These are phyloP conservation scores for Dinomys branickii DNA, from an alignment of 2,113 vertebrate species.

Conservation along the genomic window DNA sequence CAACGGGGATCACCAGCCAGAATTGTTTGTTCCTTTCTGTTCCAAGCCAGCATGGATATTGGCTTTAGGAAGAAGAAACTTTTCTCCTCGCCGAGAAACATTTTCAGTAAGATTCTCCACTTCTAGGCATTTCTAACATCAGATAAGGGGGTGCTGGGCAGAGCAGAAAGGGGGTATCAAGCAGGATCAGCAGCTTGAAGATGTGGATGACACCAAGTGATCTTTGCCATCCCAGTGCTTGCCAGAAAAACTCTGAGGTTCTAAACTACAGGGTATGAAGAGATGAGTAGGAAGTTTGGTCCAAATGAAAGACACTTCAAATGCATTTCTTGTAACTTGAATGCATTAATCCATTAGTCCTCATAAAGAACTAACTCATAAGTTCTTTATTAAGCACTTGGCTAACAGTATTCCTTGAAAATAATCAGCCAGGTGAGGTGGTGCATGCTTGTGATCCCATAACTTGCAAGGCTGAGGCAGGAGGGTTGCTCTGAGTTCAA, in stretches of 20 bases:
- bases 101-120: not conserved
- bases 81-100: not conserved
- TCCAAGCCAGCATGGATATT: not conserved
- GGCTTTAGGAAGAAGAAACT: not conserved
- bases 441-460: not conserved
- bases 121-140: not conserved
- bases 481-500: not conserved
- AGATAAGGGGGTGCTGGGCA: not conserved
- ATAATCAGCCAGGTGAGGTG: not conserved
- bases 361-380: not conserved
- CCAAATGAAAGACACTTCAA: not conserved
- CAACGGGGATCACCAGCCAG: not conserved
- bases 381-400: not conserved
- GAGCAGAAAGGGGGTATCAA: not conserved
- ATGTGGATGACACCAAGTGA: not conserved
- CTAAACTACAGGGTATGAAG: not conserved
- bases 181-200: not conserved
- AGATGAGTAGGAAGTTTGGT: not conserved
- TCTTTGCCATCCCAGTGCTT: not conserved
- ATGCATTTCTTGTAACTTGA: not conserved
- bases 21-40: not conserved
- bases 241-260: not conserved
- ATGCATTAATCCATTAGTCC: not conserved
- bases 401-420: conserved; percentile 15
- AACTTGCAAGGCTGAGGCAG: not conserved